Evolutionary conservation across 2,113 vertebrate species (phyloP), one percentile per base, ranked within the genome.

Genomic region (Bagarius yarrelli): DNA sequence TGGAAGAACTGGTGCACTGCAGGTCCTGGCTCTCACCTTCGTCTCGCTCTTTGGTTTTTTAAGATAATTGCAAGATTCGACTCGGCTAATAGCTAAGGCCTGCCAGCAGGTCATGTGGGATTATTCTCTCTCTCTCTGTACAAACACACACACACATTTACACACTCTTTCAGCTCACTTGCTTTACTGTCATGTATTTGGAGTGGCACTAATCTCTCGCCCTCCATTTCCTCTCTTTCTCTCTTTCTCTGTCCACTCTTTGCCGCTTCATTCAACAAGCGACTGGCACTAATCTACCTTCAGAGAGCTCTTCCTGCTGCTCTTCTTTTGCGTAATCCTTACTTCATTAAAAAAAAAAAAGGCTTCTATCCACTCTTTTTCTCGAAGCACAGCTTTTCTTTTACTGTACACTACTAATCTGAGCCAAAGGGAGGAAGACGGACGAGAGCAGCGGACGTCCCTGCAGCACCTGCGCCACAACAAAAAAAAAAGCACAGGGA

Each of bases 21-120:
- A 47, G 0, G 69, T 88, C 71, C 78, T 90, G 81, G 32, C 87
- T 84, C 3, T 87, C n/a, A 11, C 85, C 76, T 69, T 85, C 64
- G 18, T 85, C 78, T 53, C 89, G 9, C 71, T 90, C 59, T 60
- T 85, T 80, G 78, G 19, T 83, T 88, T 87, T 90, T 88, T 91
- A 81, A 52, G 32, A 57, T 66, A 76, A 78, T 63, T 64, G n/a
- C 3, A 25, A 13, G 11, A 13, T 25, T 53, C 15, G 3, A 0
- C 56, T 73, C 52, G 61, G 53, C 76, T 27, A 80, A 59, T 72
- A 30, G 69, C 69, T 1, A 30, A 32, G 16, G 53, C 25, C 11
- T 71, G 25, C 69, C 47, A 53, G 32, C 50, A 55, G 50, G 12
- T 50, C 56, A 61, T 78, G 11, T 40, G 56, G 18, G 27, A 64